Percentiles rank a stretch among this genome's conserved stretches.
phyloP scores from a whole-genome alignment of 2,797 vertebrate genomes.

The Petrocephalus schoutedeni region DNA sequence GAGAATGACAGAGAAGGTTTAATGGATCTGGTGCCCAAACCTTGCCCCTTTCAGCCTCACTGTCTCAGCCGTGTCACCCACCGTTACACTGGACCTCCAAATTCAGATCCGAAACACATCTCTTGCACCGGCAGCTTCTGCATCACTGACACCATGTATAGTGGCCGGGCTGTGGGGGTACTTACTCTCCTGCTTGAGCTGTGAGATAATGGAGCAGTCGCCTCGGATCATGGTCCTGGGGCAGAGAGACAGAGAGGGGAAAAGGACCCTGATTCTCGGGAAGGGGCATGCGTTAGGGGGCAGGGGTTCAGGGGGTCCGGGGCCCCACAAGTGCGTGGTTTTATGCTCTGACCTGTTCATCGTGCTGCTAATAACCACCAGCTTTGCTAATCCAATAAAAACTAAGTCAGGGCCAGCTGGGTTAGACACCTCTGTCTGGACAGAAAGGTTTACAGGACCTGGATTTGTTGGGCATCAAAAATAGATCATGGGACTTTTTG shows the following conservation, averaged over 20 bases:
- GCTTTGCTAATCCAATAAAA: neutral
- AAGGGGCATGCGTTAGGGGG: neutral
- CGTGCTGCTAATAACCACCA: neutral
- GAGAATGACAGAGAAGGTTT: conserved; percentile 37
- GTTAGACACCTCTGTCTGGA: neutral
- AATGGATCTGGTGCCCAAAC: neutral
- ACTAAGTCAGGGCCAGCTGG: neutral
- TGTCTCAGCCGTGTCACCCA: neutral
- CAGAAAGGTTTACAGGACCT: neutral
- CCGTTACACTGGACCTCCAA: neutral
- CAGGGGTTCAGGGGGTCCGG: neutral
- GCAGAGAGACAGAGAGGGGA: conserved; percentile 25
- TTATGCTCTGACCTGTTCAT: neutral
- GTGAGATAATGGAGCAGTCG: conserved; percentile 89
- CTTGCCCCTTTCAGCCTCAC: neutral
- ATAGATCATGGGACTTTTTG: neutral
- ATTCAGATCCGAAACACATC: neutral
- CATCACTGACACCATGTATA: neutral
- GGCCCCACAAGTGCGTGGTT: neutral
- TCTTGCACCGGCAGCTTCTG: neutral
- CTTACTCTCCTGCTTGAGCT: conserved; percentile 82
- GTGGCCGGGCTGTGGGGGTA: conserved; percentile 30
- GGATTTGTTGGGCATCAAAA: neutral
- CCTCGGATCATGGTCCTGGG: conserved; percentile 90
- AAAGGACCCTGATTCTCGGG: neutral